Evolutionary conservation across 2,888 invertebrate species (phyloP).

Genomic region (Eustalomyia histrio): DNA sequence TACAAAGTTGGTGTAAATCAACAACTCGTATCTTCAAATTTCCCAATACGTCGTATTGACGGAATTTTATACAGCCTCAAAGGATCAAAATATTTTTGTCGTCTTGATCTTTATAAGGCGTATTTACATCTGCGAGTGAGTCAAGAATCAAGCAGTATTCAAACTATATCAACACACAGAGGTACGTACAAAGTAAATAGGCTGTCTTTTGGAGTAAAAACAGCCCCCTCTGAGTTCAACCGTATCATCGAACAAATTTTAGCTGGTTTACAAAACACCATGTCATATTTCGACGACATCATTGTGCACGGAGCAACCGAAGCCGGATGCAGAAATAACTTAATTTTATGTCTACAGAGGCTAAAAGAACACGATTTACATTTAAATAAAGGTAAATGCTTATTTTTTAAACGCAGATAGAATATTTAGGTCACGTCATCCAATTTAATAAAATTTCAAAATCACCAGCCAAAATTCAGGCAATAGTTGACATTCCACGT

Average conservation of each 20-base stretch:
- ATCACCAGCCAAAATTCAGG: slow-evolving; percentile 54
- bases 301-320: slow-evolving; percentile 49
- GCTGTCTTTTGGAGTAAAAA: slow-evolving; percentile 49
- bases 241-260: slow-evolving; percentile 62
- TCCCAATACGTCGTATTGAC: slow-evolving; percentile 44
- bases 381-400: slow-evolving; percentile 47
- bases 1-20: slow-evolving; percentile 45
- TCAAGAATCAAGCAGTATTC: slow-evolving; percentile 39
- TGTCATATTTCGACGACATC: slow-evolving; percentile 59
- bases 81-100: slow-evolving; percentile 45
- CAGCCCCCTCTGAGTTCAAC: slow-evolving; percentile 59
- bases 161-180: slow-evolving; percentile 50
- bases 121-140: slow-evolving; percentile 48
- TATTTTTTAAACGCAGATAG: slow-evolving; percentile 52
- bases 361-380: slow-evolving; percentile 59
- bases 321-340: slow-evolving; percentile 56
- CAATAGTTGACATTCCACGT: slow-evolving; percentile 50
- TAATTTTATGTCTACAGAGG: slow-evolving; percentile 50
- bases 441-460: slow-evolving; percentile 54
- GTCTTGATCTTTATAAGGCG: slow-evolving; percentile 52
- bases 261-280: slow-evolving; percentile 55
- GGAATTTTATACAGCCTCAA: slow-evolving; percentile 45
- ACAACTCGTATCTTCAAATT: slow-evolving; percentile 15
- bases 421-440: slow-evolving; percentile 54
- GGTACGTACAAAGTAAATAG: slow-evolving; percentile 44